Conservation (phyloP, 2,888 invertebrate species). For the Agrotis ipsilon region DNA sequence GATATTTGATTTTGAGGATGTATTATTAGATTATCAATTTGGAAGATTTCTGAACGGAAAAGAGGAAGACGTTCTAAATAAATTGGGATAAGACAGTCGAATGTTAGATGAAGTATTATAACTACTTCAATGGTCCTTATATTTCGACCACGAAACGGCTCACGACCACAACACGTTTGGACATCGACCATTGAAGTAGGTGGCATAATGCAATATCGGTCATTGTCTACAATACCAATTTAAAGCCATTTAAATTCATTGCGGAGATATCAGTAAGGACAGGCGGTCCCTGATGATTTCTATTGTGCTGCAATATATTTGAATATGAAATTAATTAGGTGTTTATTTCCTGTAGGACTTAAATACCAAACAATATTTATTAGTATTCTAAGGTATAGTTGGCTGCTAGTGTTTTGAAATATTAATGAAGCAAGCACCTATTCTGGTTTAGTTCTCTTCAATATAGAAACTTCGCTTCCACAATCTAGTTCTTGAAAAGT, state of each 20-base stretch:
- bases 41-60: too few relatives aligned
- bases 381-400: slow-evolving; percentile 27
- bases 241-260: slow-evolving; percentile 55
- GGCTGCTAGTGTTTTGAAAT: slow-evolving; percentile 4
- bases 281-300: slow-evolving; percentile 35
- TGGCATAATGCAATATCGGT: slow-evolving; percentile 22
- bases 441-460: not conserved
- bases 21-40: too few relatives aligned
- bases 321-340: slow-evolving; percentile 32
- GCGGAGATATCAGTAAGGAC: slow-evolving; percentile 27
- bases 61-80: too few relatives aligned
- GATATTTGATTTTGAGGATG: too few relatives aligned
- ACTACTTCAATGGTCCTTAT: not conserved
- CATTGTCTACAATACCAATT: slow-evolving; percentile 39
- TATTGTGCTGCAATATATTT: slow-evolving; percentile 45
- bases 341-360: slow-evolving; percentile 17
- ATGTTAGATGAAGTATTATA: not conserved
- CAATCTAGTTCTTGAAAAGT: not conserved
- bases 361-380: not conserved
- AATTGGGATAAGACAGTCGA: too few relatives aligned
- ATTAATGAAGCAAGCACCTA: slow-evolving; percentile 10
- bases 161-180: not conserved
- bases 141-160: not conserved
- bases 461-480: not conserved
- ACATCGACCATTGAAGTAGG: not conserved